A percentile compares a stretch with the other conserved stretches of the same genome.
Conservation (phyloP, 2,888 invertebrate genomes). For the Notodonta ziczac region DNA sequence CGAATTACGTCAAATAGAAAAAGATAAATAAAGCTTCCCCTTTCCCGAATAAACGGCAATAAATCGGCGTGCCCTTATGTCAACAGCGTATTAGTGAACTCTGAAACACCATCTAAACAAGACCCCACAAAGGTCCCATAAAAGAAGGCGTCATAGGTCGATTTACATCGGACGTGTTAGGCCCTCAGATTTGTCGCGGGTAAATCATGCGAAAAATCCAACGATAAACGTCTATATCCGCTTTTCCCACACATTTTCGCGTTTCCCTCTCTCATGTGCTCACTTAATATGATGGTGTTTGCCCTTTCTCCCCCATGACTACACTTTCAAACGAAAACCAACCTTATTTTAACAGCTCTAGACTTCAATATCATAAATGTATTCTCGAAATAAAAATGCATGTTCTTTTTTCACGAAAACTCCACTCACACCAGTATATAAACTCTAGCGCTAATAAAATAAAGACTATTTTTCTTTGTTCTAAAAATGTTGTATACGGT, state of each 20-base stretch:
- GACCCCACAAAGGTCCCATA: constrained; percentile 36
- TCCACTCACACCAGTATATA: constrained; percentile 22
- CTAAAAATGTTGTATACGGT: constrained; percentile 30
- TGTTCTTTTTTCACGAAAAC: constrained; percentile 61
- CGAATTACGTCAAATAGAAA: constrained; percentile 72
- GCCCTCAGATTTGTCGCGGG: constrained; percentile 79
- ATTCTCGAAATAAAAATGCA: constrained; percentile 58
- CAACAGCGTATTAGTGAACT: constrained; percentile 78
- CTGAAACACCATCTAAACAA: constrained; percentile 46
- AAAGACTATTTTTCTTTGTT: constrained; percentile 38
- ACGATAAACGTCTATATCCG: constrained; percentile 84
- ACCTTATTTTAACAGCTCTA: constrained; percentile 7
- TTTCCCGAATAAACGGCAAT: constrained; percentile 74
- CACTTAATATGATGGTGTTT: constrained; percentile 84
- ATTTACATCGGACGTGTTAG: constrained; percentile 57
- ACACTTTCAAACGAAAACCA: constrained; percentile 33
- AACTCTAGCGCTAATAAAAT: constrained; percentile 17
- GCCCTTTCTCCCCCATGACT: constrained; percentile 74
- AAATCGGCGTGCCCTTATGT: constrained; percentile 78
- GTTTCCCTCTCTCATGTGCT: constrained; percentile 83
- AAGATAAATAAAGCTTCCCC: constrained; percentile 76
- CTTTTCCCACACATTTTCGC: constrained; percentile 84
- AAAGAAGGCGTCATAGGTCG: constrained; percentile 40
- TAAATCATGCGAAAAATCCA: constrained; percentile 83
- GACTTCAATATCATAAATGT: constrained; percentile 20